Evolutionary conservation across 2,797 vertebrate species (phyloP), one percentile per base, ranked within the genome.

Genomic region (Adrianichthys oophorus): DNA sequence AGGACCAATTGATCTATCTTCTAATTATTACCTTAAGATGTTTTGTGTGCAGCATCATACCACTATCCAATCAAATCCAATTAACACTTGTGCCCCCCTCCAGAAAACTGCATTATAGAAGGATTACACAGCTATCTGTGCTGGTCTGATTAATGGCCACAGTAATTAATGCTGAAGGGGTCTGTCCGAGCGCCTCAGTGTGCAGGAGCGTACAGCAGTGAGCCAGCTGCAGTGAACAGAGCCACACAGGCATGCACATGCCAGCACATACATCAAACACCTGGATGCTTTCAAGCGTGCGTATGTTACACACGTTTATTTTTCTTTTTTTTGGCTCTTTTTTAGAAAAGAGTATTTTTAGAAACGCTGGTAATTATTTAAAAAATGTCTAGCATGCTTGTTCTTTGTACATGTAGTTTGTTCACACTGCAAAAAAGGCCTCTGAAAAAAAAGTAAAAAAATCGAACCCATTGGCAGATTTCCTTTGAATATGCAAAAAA

Each of bases 161-260:
- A 78, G 85, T 93, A 93, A 93, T 92, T 92, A 91, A 91, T 90
- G 89, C 84, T 90, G 91, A 92, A 91, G 78, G 90, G 87, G 85
- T 89, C 87, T 89, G 85, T 87, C 80, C 78, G 61, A 90, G 80
- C 78, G 79, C 72, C 83, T 90, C 87, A 74, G 85, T 65, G 72
- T 73, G 72, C 80, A 85, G 79, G 71, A 85, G 77, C 73, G 62
- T 62, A 74, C 76, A 84, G 80, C 76, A 80, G 67, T 65, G 78
- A 87, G 85, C 84, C 90, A 91, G 80, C 81, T 76, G 85, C 78
- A 79, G 62, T 29, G 37, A 75, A 56, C 67, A 62, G 63, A 75
- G 74, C 70, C 67, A 65, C 58, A 65, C 56, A 60, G 1, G 16
- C 59, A 48, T 21, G 48, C 55, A 26, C 43, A 40, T 29, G 56